Evolutionary conservation across 2,797 vertebrate species (phyloP), one percentile per base, ranked within the genome.

Genomic region (Chloroceryle inda): DNA sequence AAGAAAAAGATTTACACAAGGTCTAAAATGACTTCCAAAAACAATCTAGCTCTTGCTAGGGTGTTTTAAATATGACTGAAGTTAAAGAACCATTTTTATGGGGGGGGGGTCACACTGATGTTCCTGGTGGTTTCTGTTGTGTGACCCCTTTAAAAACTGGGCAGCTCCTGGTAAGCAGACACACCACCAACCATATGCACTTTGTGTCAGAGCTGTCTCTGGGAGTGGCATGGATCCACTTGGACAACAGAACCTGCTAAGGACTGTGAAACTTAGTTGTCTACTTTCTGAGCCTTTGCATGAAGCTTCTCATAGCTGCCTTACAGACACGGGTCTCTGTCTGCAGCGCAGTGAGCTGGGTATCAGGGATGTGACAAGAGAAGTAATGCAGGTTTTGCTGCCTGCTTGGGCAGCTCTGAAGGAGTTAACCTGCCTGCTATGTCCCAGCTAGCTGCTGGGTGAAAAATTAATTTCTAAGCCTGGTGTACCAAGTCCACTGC

Each of bases 401-500:
- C 50, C 79, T 71, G 12, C 2, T 76, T 35, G 80, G 53, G 24
- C 59, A 86, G 71, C 67, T 94, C 62, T 59, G 85, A 75, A 85
- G 1, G 68, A 50, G 87, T 94, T 96, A 92, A 94, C 6, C 8
- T 85, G 37, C 20, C 20, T 88, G 35, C 20, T 88, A 27, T 3
- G 1, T 85, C 45, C n/a, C 31, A 81, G 62, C 72, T 89, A 58
- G 73, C 89, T 89, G 58, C 50, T 85, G 78, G 75, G 77, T 89
- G 85, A 80, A 96, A 91, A 94, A 88, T 68, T 92, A 87, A 88
- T 94, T 91, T 94, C 64, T 33, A 52, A 75, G 64, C 58, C 68
- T 91, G 45, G 16, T 80, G 53, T 80, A 78, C 87, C 62, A 61
- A 85, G 88, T 81, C 77, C 55, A 31, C 53, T 75, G 61, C 38